Evolutionary conservation across 2,113 vertebrate genomes (phyloP).

Genomic region (Trematomus loennbergii): DNA sequence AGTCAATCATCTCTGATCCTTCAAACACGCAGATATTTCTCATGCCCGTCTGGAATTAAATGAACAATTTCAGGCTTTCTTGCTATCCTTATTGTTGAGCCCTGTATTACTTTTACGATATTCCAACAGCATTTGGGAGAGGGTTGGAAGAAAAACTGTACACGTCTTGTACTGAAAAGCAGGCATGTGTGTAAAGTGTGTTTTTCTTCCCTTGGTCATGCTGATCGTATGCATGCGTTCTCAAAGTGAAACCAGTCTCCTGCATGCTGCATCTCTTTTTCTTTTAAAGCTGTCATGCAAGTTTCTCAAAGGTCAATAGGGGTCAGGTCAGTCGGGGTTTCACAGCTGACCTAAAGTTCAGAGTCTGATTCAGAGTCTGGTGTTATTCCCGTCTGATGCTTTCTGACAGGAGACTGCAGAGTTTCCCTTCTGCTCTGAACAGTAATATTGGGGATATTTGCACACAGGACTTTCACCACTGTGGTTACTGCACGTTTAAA

Average conservation of each 20-base stretch:
- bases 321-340: slow-evolving; percentile 31
- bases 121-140: slow-evolving; percentile 5
- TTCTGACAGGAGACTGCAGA: slow-evolving; percentile 46
- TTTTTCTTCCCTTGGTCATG: slow-evolving; percentile 68
- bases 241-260: slow-evolving; percentile 33
- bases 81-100: too few relatives aligned
- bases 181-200: slow-evolving; percentile 17
- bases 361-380: background rate
- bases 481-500: too few relatives aligned
- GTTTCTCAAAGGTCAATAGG: slow-evolving; percentile 50
- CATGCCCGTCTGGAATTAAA: too few relatives aligned
- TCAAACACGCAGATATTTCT: too few relatives aligned
- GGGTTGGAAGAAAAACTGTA: slow-evolving; percentile 64
- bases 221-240: slow-evolving; percentile 66
- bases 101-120: too few relatives aligned
- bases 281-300: slow-evolving; percentile 66
- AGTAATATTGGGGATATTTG: too few relatives aligned
- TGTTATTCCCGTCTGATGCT: slow-evolving; percentile 47
- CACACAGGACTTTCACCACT: too few relatives aligned
- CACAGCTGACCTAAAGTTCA: slow-evolving; percentile 60
- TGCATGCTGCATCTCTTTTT: slow-evolving; percentile 51
- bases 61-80: too few relatives aligned
- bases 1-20: too few relatives aligned
- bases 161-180: slow-evolving; percentile 39
- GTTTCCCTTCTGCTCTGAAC: slow-evolving; percentile 2